Base-by-base conservation (phyloP, 2,113 vertebrate species). In the Bothrops jararaca region DNA sequence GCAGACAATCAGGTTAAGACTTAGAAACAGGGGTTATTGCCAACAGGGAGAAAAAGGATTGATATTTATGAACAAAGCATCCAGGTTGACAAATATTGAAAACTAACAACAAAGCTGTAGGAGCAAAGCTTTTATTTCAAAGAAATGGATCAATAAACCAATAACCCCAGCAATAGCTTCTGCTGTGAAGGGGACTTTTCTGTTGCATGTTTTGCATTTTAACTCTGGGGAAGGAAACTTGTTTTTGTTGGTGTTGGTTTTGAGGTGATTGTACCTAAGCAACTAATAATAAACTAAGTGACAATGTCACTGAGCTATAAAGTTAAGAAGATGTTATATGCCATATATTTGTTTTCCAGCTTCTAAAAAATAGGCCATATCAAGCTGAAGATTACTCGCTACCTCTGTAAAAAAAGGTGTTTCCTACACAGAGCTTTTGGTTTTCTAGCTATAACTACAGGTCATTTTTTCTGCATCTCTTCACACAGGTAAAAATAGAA, bases 21-120 rank as follows among this genome's bases (percentile, higher is more conserved):
- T 90, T 86, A 56, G 87, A 93, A 92, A 94, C 12, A 87, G 74
- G 88, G 91, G 92, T 29, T 92, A 86, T 86, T 95, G 93, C 95
- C 94, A 95, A 80, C 94, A 94, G 94, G 60, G 92, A 95, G 39
- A 92, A 95, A 96, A 91, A 56, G 95, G n/a, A 91, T 91, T n/a
- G 86, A 94, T 56, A 22, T 88, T 42, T 95, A 92, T 93, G 93
- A 91, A 69, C 94, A 95, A 2, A 96, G 89, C 52, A 91, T 90
- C 69, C 69, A 85, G 88, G 94, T 50, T 29, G 86, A 52, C 42
- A 24, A 52, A 74, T 93, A 42, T 87, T 94, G 90, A 91, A 94
- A 90, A 34, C 86, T 34, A 0, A 93, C 89, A 26, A 1, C 2
- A 58, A 92, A 86, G 85, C 29, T 50, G 58, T 11, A 52, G 34